Evolutionary conservation across 2,113 vertebrate genomes (phyloP), one percentile per base, ranked within the genome.

Genomic region (Tretioscincus oriximinensis): DNA sequence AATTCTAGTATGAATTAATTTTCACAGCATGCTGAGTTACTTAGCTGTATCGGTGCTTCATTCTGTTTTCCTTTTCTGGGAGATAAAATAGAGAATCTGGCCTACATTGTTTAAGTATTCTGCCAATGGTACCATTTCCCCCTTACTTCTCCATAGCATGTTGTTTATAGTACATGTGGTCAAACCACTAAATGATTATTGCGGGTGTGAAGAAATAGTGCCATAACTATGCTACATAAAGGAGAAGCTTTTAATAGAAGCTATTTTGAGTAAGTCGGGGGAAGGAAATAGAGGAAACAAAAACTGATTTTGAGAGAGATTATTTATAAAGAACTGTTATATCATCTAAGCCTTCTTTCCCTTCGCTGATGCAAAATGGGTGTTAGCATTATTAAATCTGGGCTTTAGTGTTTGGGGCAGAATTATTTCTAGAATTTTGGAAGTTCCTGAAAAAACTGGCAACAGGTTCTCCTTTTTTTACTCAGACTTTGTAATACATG

Each of bases 361-460:
- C 84, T 31, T 29, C 31, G 79, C 73, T 51, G 78, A 0, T 58
- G 47, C 45, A 24, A 41, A 68, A 60, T 11, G n/a, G 77, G 58
- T n/a, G 79, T 71, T 24, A 89, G 70, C 49, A 76, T 84, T 86
- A 81, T 82, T 73, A 31, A 9, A 61, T 84, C 28, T 74, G 65
- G 5, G 79, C 84, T 91, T 82, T 58, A n/a, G 49, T 65, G 77
- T 77, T 58, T 77, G 71, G 35, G 31, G 5, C 7, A 41, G 78
- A 85, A 72, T 4, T 51, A 81, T 47, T 80, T 84, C 78, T 51
- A 20, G 7, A 2, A 7, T 21, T 7, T 47, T 21, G 26, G 28
- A 69, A 2, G 63, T 58, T 22, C 87, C 0, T 7, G 76, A 71
- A 85, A 20, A 26, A 45, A 24, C 5, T 61, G 61, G 24, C 22